These are phyloP conservation scores for Melinopterus prodromus DNA, from an alignment of 2,888 invertebrate species.

Conservation along the genomic window DNA sequence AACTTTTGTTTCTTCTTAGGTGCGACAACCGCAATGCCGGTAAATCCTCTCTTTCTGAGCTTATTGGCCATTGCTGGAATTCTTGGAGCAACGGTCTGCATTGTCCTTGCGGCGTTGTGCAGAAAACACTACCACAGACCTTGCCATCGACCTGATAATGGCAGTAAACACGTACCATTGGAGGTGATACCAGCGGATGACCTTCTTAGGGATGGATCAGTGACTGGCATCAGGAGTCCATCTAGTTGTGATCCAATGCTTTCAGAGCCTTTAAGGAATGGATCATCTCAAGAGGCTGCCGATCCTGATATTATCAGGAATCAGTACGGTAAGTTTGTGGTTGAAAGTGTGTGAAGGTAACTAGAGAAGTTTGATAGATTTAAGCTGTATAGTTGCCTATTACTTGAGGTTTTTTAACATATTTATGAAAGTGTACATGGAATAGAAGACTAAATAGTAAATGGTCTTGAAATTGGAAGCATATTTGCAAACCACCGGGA, in stretches of 20 bases:
- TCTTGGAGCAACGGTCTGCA: slow-evolving; percentile 78
- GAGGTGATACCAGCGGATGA: slow-evolving; percentile 59
- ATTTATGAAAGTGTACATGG: no score
- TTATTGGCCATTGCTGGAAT: slow-evolving; percentile 80
- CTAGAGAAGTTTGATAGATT: neutral
- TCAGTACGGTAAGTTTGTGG: slow-evolving; percentile 76
- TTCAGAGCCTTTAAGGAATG: slow-evolving; percentile 62
- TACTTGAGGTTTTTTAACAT: no score
- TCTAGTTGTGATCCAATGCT: slow-evolving; percentile 59
- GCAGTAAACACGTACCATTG: slow-evolving; percentile 58
- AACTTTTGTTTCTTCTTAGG: slow-evolving; percentile 60
- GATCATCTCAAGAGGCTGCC: slow-evolving; percentile 69
- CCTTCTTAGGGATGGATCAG: slow-evolving; percentile 56
- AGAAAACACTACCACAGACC: slow-evolving; percentile 56
- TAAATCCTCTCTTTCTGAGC: slow-evolving; percentile 80
- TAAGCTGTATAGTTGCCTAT: neutral
- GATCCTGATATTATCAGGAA: slow-evolving; percentile 90
- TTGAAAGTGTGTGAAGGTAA: neutral
- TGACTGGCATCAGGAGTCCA: slow-evolving; percentile 57
- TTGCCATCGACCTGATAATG: slow-evolving; percentile 51
- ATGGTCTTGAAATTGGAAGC: no score
- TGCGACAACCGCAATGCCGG: slow-evolving; percentile 68
- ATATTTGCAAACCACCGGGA: no score
- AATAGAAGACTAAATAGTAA: no score
- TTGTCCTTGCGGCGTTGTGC: slow-evolving; percentile 78